These are phyloP conservation scores for Mylabris sibirica DNA, from an alignment of 2,888 invertebrate species.

Conservation along the genomic window DNA sequence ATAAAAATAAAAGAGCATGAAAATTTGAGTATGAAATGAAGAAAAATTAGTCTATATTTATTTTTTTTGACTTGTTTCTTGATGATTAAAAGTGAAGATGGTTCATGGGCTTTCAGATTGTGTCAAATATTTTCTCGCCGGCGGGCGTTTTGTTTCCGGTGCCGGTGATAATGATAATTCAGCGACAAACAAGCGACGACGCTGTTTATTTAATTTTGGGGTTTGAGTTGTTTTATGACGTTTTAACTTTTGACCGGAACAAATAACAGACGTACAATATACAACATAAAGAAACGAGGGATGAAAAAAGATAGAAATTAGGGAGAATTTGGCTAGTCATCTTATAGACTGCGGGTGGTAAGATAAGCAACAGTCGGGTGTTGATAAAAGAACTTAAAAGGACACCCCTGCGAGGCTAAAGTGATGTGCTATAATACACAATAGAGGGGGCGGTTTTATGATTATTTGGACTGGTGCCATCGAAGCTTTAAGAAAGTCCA, in stretches of 20 bases:
- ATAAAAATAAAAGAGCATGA: not conserved
- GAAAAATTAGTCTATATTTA: slow-evolving; percentile 19
- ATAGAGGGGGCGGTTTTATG: slow-evolving; percentile 16
- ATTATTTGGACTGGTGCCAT: slow-evolving; percentile 4
- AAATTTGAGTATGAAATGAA: not conserved
- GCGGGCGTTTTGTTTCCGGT: slow-evolving; percentile 37
- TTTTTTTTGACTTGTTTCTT: not conserved
- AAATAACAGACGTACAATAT: slow-evolving; percentile 33
- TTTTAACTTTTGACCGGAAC: slow-evolving; percentile 39
- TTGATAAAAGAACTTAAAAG: slow-evolving; percentile 55
- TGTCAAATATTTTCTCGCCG: slow-evolving; percentile 39
- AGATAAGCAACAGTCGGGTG: slow-evolving; percentile 52
- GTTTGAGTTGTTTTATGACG: slow-evolving; percentile 23
- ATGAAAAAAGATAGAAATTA: slow-evolving; percentile 12
- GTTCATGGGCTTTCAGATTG: slow-evolving; percentile 35
- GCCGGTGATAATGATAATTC: slow-evolving; percentile 42
- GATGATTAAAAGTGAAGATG: slow-evolving; percentile 25
- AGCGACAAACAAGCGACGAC: slow-evolving; percentile 37
- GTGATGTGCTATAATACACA: slow-evolving; percentile 32
- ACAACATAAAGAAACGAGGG: slow-evolving; percentile 37
- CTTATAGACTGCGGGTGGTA: slow-evolving; percentile 51
- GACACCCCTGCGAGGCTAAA: slow-evolving; percentile 42
- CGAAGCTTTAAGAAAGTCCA: not conserved
- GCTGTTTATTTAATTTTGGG: slow-evolving; percentile 38
- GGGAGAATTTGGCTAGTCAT: slow-evolving; percentile 46